phyloP scores from a whole-genome alignment of 2,113 vertebrate genomes.

The Trachemys scripta region DNA sequence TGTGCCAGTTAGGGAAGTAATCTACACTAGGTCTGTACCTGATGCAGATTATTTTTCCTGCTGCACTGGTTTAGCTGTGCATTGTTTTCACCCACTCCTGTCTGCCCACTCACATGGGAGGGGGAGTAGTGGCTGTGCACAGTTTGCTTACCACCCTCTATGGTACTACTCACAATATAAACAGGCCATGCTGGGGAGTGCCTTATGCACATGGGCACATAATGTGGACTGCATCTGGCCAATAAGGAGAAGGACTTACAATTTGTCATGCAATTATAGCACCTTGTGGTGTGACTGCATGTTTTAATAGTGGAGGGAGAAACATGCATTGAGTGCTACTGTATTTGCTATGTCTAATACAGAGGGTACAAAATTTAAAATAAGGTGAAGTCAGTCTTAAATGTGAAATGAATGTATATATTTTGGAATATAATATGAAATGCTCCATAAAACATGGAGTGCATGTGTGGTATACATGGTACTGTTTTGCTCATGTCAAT shows the following conservation, averaged over 20 bases:
- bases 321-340: constrained; percentile 3
- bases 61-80: not conserved
- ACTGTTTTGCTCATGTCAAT: not conserved
- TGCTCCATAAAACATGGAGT: not conserved
- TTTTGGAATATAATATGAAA: not conserved
- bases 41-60: too few relatives aligned
- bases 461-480: not conserved
- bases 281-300: constrained; percentile 46
- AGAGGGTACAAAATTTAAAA: not conserved
- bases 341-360: not conserved
- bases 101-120: not conserved
- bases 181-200: not conserved
- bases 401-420: not conserved
- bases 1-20: not conserved
- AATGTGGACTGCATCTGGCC: not conserved
- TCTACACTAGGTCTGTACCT: too few relatives aligned
- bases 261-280: constrained; percentile 25
- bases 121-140: too few relatives aligned
- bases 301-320: constrained; percentile 58
- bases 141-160: not conserved
- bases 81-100: not conserved
- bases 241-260: not conserved
- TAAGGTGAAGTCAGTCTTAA: not conserved
- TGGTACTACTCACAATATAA: not conserved
- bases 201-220: not conserved